These are phyloP conservation scores for Ciconia maguari DNA, from an alignment of 2,113 vertebrate genomes.

Conservation along the genomic window DNA sequence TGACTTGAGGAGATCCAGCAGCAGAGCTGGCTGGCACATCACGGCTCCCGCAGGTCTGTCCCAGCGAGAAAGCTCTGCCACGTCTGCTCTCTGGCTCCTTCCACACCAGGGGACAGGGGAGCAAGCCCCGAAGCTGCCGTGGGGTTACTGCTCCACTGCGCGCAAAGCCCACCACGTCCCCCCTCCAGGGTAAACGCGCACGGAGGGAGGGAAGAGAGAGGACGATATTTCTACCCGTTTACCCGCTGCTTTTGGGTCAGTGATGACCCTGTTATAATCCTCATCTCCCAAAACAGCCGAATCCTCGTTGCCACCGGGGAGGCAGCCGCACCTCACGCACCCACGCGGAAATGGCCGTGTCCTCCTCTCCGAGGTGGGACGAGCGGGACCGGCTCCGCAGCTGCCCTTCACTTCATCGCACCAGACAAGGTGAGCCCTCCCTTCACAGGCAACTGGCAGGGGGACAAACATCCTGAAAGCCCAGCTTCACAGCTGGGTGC, in stretches of 20 bases:
- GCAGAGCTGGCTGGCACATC: background rate
- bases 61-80: rapidly evolving
- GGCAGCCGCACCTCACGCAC: background rate
- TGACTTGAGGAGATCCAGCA: rapidly evolving
- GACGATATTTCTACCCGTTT: too few relatives aligned
- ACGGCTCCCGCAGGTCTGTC: background rate
- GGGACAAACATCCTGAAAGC: background rate
- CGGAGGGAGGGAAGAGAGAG: too few relatives aligned
- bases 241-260: background rate
- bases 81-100: rapidly evolving
- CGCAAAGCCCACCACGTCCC: background rate
- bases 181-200: background rate
- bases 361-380: background rate
- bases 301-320: rapidly evolving
- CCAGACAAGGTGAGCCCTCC: background rate
- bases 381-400: background rate
- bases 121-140: background rate
- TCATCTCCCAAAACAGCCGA: background rate
- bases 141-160: rapidly evolving
- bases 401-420: too few relatives aligned
- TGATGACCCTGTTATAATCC: background rate
- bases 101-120: background rate
- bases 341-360: rapidly evolving
- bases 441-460: too few relatives aligned
- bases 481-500: background rate